These are phyloP conservation scores for Phocoena phocoena DNA, from an alignment of 2,113 vertebrate genomes.

Conservation along the genomic window DNA sequence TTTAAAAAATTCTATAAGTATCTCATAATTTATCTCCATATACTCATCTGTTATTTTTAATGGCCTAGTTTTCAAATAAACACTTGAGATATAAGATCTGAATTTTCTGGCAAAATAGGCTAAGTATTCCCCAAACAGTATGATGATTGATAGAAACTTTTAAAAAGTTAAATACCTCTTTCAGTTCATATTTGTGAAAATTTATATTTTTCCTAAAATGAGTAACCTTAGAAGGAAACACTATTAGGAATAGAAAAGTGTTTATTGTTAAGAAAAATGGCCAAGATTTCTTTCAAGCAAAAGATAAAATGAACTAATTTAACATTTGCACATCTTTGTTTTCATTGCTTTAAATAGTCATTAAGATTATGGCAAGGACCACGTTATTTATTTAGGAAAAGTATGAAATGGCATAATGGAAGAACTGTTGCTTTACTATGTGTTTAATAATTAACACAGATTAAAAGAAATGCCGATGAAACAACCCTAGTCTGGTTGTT, in stretches of 20 bases:
- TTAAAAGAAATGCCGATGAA: background rate
- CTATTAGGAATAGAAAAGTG: background rate
- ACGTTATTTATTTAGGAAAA: background rate
- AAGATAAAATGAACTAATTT: background rate
- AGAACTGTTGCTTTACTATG: background rate
- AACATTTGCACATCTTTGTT: background rate
- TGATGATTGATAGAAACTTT: conserved; percentile 43
- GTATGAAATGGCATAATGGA: background rate
- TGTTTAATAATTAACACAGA: background rate
- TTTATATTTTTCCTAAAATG: background rate
- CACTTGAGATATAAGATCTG: conserved; percentile 15
- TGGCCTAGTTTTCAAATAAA: conserved; percentile 61
- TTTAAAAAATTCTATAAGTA: conserved; percentile 29
- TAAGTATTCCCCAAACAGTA: background rate
- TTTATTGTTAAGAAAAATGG: background rate
- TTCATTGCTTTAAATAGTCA: conserved; percentile 15
- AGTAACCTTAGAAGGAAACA: background rate
- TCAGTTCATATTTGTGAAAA: conserved; percentile 4
- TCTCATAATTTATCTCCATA: conserved; percentile 35
- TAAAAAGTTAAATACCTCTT: conserved; percentile 45
- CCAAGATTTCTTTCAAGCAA: background rate
- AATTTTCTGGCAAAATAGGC: conserved; percentile 39
- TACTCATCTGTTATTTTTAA: conserved; percentile 55
- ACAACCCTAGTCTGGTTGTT: background rate
- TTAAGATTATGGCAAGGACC: background rate